A percentile compares a stretch with the other conserved stretches of the same genome.
Evolutionary conservation across 2,888 invertebrate species (phyloP).

Genomic region (Drosophila kanekoi): DNA sequence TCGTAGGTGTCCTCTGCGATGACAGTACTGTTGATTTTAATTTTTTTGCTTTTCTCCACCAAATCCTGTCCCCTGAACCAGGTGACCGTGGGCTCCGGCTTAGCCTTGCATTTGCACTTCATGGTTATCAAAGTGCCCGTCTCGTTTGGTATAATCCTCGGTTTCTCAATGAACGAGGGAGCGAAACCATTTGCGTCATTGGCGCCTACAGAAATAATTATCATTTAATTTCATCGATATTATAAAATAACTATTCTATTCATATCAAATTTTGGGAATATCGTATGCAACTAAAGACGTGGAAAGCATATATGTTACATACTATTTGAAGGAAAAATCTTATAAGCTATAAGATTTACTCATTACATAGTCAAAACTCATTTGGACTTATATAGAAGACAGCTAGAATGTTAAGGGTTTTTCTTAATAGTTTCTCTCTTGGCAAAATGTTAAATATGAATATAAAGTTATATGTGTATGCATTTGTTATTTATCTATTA

Average conservation of each 20-base stretch:
- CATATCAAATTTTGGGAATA: too few species aligned
- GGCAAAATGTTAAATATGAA: too few species aligned
- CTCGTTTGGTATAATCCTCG: slow-evolving; percentile 99
- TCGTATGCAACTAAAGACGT: too few species aligned
- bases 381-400: too few species aligned
- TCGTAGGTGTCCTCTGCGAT: slow-evolving; percentile 95
- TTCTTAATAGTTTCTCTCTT: too few species aligned
- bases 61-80: slow-evolving; percentile 97
- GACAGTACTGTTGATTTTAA: slow-evolving; percentile 91
- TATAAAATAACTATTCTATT: too few species aligned
- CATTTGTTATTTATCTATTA: background rate
- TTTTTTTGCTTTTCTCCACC: slow-evolving; percentile 94
- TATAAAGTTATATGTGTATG: background rate
- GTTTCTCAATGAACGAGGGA: slow-evolving; percentile 99
- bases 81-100: slow-evolving; percentile 96
- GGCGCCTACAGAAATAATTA: slow-evolving; percentile 88
- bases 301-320: too few species aligned
- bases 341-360: too few species aligned
- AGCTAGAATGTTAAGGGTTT: too few species aligned
- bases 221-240: too few species aligned
- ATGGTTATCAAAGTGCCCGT: slow-evolving; percentile 98
- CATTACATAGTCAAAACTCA: too few species aligned
- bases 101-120: slow-evolving; percentile 98
- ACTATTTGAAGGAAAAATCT: too few species aligned
- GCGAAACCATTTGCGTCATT: slow-evolving; percentile 95